Percentiles rank a stretch among this genome's conserved stretches.
Conservation (phyloP, 2,888 invertebrate species). For the Eupithecia tripunctaria region DNA sequence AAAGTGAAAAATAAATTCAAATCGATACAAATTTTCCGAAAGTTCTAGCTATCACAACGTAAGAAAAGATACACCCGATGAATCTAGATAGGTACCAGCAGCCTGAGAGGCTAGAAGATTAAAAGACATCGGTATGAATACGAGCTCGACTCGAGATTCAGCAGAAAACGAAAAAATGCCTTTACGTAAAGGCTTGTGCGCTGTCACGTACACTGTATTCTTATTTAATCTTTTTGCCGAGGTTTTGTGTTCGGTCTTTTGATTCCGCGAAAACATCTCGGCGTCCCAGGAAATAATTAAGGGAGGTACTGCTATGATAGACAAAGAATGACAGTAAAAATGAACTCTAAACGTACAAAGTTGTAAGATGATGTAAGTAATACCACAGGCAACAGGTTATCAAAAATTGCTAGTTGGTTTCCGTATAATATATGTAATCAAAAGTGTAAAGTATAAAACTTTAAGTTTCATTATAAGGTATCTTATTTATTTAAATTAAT, state of each 20-base stretch:
- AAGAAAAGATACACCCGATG: constrained; percentile 42
- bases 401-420: background rate
- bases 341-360: background rate
- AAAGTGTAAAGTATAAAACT: too few species aligned
- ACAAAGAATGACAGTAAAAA: constrained; percentile 5
- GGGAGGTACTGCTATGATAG: constrained; percentile 37
- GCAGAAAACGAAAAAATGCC: constrained; percentile 77
- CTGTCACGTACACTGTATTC: constrained; percentile 80
- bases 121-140: constrained; percentile 77
- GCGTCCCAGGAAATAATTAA: constrained; percentile 32
- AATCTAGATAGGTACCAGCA: constrained; percentile 46
- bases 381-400: background rate
- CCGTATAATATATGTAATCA: background rate
- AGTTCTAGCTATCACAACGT: constrained; percentile 13
- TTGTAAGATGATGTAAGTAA: background rate
- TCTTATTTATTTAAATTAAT: too few species aligned
- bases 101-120: constrained; percentile 75
- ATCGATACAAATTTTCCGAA: background rate
- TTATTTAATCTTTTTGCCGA: constrained; percentile 78
- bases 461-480: too few species aligned
- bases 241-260: constrained; percentile 62
- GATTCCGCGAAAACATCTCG: constrained; percentile 54
- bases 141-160: constrained; percentile 68
- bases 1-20: background rate
- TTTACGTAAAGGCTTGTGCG: constrained; percentile 74